Conservation (phyloP, 2,113 vertebrate species). For the Psittacus erithacus region DNA sequence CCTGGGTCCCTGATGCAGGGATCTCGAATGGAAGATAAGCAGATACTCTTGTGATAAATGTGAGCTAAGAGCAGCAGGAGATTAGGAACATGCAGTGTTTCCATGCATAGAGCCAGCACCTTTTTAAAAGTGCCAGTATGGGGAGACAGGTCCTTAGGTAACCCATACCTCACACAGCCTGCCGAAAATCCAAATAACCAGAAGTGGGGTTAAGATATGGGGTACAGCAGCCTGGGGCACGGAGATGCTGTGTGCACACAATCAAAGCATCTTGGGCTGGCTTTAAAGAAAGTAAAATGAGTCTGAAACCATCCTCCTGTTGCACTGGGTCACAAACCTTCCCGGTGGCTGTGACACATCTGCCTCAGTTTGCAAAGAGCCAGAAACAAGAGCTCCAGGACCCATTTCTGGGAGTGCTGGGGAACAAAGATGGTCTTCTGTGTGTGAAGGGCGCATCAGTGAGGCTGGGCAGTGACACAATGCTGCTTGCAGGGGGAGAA, state of each 20-base stretch:
- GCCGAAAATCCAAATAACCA: background rate
- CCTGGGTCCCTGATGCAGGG: slow-evolving; percentile 3
- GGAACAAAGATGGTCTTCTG: background rate
- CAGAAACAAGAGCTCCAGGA: background rate
- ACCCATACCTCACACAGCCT: background rate
- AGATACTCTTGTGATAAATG: slow-evolving; percentile 37
- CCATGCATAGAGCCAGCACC: background rate
- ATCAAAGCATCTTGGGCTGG: background rate
- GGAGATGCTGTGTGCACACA: fast-evolving
- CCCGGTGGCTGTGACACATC: background rate
- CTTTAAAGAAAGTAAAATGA: background rate
- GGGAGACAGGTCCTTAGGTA: background rate
- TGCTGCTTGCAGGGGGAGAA: background rate
- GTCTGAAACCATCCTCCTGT: background rate
- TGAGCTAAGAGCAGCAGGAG: slow-evolving; percentile 2
- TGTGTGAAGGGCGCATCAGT: fast-evolving
- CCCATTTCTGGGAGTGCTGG: background rate
- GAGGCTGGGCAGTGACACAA: background rate
- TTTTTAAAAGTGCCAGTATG: background rate
- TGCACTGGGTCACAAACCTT: background rate
- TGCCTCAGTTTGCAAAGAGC: background rate
- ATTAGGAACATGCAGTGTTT: background rate
- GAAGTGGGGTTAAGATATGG: background rate
- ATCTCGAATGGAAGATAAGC: slow-evolving; percentile 20
- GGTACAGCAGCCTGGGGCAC: background rate